Conservation (phyloP, 2,797 vertebrate genomes). For the Geotrypetes seraphini region DNA sequence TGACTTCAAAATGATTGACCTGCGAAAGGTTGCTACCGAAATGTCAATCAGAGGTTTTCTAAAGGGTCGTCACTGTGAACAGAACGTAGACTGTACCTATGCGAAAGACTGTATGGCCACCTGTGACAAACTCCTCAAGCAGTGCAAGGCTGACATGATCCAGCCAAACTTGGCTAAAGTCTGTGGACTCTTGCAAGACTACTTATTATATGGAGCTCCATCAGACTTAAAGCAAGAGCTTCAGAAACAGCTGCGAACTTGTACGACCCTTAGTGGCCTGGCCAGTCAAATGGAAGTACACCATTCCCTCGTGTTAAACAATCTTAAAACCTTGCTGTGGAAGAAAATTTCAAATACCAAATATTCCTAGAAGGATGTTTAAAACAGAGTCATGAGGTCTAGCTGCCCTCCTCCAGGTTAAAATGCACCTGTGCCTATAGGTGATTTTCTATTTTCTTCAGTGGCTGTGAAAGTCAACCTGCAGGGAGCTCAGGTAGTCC, state of each 20-base stretch:
- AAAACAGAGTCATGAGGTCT: too few relatives aligned
- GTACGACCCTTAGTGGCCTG: conserved; percentile 83
- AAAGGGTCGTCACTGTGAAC: conserved; percentile 78
- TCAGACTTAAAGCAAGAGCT: conserved; percentile 71
- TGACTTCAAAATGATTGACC: conserved; percentile 88
- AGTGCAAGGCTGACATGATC: conserved; percentile 82
- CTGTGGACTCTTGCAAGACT: conserved; percentile 77
- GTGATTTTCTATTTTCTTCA: too few relatives aligned
- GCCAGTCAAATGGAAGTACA: conserved; percentile 95
- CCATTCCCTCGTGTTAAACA: conserved; percentile 89
- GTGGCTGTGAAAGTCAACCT: background rate
- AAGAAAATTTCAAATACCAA: conserved; percentile 90
- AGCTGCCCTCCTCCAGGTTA: background rate
- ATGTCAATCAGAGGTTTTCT: conserved; percentile 70
- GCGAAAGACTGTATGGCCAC: conserved; percentile 80
- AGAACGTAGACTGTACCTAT: conserved; percentile 81
- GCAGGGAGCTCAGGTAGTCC: too few relatives aligned
- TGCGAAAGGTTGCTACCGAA: conserved; percentile 77
- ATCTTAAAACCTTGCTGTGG: conserved; percentile 91
- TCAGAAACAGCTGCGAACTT: conserved; percentile 83
- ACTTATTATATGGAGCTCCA: conserved; percentile 76
- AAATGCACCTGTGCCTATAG: too few relatives aligned
- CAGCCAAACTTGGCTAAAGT: conserved; percentile 94
- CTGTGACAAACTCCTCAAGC: conserved; percentile 81
- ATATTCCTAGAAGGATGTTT: conserved; percentile 65